Evolutionary conservation across 2,113 vertebrate species (phyloP), one percentile per base, ranked within the genome.

Genomic region (Pseudorectes ferrugineus): DNA sequence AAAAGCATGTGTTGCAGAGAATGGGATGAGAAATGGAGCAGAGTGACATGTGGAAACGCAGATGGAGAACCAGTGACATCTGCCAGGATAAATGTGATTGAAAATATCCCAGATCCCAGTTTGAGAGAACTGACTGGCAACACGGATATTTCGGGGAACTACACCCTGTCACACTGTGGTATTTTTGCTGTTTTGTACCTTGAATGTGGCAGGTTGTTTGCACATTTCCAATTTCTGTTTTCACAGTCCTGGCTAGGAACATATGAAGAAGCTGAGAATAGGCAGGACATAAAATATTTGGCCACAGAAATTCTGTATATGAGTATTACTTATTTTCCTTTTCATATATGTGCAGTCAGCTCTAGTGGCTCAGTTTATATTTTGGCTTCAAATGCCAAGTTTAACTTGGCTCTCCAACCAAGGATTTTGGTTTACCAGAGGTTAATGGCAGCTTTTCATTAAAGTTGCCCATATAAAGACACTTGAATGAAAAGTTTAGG

Each of bases 391-490:
- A 79, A 82, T 26, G 71, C 52, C 80, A 93, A 92, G 91, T 91
- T 95, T 93, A 86, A 9, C 45, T 96, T 97, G 96, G 92, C 92
- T 75, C 71, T 80, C 15, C 20, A 89, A 78, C 26, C 57, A 92
- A 92, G 84, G 52, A 80, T 83, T 93, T 89, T 91, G 74, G 79
- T 94, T 94, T 95, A 91, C 80, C 83, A 89, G 52, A 93, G 81
- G 43, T 54, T 97, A 95, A 96, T 83, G 58, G 80, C 73, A 96
- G 77, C 16, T 58, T 95, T 88, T 63, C 57, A 78, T 92, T 93
- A 89, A 93, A 95, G 35, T 80, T 91, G 63, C 10, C 63, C 83
- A 70, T 91, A 89, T 77, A 77, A 95, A 96, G 72, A 67, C 18
- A 79, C 48, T 68, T 94, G 62, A 94, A 83, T 87, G 46, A 89